Evolutionary conservation across 1,140 invertebrate genomes (phyloP), one percentile per base, ranked within the genome.

Genomic region (Temnothorax longispinosus): DNA sequence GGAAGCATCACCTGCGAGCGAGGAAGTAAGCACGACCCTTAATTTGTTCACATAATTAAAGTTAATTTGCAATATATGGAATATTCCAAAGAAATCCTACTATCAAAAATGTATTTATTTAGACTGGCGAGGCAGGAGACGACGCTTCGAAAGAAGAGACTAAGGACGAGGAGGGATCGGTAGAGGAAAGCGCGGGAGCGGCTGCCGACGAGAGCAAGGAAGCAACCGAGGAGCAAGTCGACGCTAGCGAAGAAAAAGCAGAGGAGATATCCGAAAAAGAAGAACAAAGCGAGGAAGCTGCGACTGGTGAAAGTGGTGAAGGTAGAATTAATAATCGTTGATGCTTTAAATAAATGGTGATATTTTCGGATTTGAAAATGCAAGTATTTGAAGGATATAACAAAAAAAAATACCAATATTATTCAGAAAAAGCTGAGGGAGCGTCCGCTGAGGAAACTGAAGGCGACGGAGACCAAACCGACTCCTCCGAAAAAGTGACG

Each of bases 1-100:
- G 62, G 93, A 94, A 84, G 81, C 75, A 8, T 92, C 88, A 91
- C 74, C 85, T 86, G 58, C 89, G 56, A 93, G 89, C 86, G 90
- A 91, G 54, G 84, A 91, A 72, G 92, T 93, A 77, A 91, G 87
- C 21, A n/a, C 8, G 11, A 35, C 3, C 8, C 10, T 27, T 50
- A 15, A 27, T 50, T 47, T 64, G 1, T 18, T 60, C 15, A 44
- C 7, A 32, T 38, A 47, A 62, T 27, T n/a, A 64, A 32, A 62
- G 8, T 60, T 58, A 21, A 76, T 62, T 38, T 44, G 18, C 10
- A 32, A 11, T 44, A 11, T 47, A 15, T 8, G n/a, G 15, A n/a
- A 60, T 44, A 13, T n/a, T 54, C 10, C 4, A 11, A 74, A 56
- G 15, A 56, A 41, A 75, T 15, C 3, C 56, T 38, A n/a, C 10